Evolutionary conservation across 1,140 invertebrate species (phyloP), one percentile per base, ranked within the genome.

Genomic region (Zaprionus ghesquierei): DNA sequence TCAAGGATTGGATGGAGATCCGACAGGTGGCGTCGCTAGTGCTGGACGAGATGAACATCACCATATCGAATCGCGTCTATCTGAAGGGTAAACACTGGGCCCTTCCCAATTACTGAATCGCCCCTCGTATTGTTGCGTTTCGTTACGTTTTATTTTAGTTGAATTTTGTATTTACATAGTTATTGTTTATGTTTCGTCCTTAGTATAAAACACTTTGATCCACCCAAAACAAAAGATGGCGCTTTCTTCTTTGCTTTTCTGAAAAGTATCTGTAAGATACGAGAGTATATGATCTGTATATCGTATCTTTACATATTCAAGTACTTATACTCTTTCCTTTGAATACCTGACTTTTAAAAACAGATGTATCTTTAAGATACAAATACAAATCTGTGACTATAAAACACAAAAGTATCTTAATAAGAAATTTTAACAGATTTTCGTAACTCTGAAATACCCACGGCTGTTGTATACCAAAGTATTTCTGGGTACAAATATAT

Each of bases 1-100:
- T 96, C 13, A 95, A 95, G 77, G 98, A 99, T 87, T 99, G 98
- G 98, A 94, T 94, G 31, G 96, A 98, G 89, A 98, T 99, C 53
- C 94, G 95, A 81, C 93, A 92, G 0, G 96, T 96, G 27, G 95
- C 98, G 1, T 94, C 94, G 1, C 94, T 96, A 62, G 94, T 98
- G 44, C 92, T 97, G 27, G 93, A 94, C 70, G 93, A 94, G 74
- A 93, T 93, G 23, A 94, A 94, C 60, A 93, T 94, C 10, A 92
- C 92, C 10, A 92, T 92, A 13, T 78, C 86, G 33, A 94, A 94
- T n/a, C 95, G 93, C 92, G 95, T 96, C 50, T 94, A 95, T 50
- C 92, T 97, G 13, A 96, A 95, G 94, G 96, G 96, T 96, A 94
- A 92, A 71, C 84, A 77, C 70, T 89, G 82, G 75, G 65, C 77